These are phyloP conservation scores for Bradypus variegatus DNA, from an alignment of 2,797 vertebrate species.

Conservation along the genomic window DNA sequence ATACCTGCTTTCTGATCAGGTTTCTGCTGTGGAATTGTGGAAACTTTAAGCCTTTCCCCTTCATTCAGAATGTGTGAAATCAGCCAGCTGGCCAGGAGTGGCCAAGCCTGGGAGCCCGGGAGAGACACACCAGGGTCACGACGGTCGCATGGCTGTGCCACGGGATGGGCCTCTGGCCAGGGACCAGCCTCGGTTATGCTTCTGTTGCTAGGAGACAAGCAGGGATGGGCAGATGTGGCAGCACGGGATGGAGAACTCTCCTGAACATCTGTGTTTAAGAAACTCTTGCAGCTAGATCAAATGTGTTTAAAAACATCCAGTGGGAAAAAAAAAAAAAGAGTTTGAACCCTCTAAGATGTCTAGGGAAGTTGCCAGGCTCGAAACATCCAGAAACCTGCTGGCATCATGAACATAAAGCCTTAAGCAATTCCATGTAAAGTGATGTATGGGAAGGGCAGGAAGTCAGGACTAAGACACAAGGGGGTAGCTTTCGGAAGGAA, in stretches of 20 bases:
- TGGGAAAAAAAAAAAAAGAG: neutral
- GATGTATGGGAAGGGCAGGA: neutral
- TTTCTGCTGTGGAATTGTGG: neutral
- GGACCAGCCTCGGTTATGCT: neutral
- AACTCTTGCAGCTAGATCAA: constrained; percentile 35
- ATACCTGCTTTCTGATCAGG: neutral
- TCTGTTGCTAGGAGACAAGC: neutral
- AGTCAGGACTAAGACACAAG: neutral
- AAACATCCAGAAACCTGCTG: neutral
- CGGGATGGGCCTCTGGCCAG: neutral
- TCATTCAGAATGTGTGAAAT: neutral
- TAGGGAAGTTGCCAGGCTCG: neutral
- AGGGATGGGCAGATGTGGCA: neutral
- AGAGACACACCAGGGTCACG: neutral
- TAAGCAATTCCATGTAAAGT: neutral
- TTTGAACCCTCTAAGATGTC: neutral
- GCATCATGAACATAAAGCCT: neutral
- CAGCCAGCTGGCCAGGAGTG: neutral
- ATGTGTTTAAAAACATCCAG: constrained; percentile 27
- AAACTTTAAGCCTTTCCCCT: neutral
- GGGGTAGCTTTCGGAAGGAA: neutral
- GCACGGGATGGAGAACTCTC: neutral
- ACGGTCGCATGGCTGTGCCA: neutral
- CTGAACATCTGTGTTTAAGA: constrained; percentile 22
- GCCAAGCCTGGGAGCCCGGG: neutral